Evolutionary conservation across 2,888 invertebrate genomes (phyloP).

Genomic region (Microplitis manilae): DNA sequence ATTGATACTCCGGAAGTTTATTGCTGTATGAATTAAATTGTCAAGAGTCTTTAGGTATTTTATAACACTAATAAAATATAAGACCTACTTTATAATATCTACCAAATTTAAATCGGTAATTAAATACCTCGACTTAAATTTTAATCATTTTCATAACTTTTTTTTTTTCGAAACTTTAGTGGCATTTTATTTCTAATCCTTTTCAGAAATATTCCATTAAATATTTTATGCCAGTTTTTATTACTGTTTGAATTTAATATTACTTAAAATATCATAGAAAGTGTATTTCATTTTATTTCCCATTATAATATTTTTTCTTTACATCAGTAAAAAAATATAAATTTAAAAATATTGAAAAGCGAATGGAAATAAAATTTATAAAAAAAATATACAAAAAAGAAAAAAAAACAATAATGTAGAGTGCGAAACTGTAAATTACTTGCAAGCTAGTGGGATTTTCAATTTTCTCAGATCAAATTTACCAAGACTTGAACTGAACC

Average conservation of each 20-base stretch:
- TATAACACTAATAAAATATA: slow-evolving; percentile 3
- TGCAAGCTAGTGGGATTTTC: slow-evolving; percentile 24
- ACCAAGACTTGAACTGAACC: slow-evolving; percentile 8
- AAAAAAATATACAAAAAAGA: neutral
- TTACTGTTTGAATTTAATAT: neutral
- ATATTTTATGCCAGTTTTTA: neutral
- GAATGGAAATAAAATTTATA: neutral
- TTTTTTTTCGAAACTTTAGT: neutral
- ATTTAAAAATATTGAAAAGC: slow-evolving; percentile 6
- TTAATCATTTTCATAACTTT: neutral
- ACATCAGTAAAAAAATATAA: neutral
- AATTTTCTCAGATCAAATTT: slow-evolving; percentile 31
- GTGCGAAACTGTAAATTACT: slow-evolving; percentile 4
- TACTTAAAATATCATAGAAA: neutral
- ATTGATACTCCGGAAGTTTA: slow-evolving; percentile 19
- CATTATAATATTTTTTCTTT: neutral
- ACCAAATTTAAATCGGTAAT: neutral
- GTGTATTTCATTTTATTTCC: neutral
- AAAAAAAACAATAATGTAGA: slow-evolving; percentile 9
- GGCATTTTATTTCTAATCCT: neutral
- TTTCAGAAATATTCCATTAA: neutral
- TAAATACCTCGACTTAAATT: neutral
- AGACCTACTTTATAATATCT: neutral
- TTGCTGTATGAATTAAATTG: slow-evolving; percentile 4
- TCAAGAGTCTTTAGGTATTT: slow-evolving; percentile 6